Conservation (phyloP, 2,113 vertebrate species). For the Macquaria australasica region DNA sequence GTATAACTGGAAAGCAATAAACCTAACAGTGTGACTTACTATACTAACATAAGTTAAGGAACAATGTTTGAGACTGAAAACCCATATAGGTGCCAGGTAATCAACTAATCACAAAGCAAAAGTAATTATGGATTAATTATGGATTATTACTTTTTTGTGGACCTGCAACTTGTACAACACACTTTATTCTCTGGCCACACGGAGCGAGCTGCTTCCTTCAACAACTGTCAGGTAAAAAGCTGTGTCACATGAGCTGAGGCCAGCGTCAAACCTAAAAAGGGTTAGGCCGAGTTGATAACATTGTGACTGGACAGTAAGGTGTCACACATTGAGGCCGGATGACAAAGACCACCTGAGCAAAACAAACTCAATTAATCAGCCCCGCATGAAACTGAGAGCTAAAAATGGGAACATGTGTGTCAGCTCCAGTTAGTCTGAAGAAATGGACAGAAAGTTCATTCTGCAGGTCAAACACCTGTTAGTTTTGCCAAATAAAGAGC, state of each 20-base stretch:
- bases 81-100: background rate
- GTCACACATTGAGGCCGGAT: conserved; percentile 17
- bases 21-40: conserved; percentile 9
- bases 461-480: conserved; percentile 56
- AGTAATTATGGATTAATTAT: conserved; percentile 15
- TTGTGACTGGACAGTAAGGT: background rate
- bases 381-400: conserved; percentile 48
- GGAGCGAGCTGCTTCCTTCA: background rate
- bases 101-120: background rate
- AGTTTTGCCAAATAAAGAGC: conserved; percentile 1
- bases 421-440: conserved; percentile 54
- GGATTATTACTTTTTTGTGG: background rate
- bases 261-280: background rate
- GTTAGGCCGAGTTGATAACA: background rate
- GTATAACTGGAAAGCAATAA: conserved; percentile 15
- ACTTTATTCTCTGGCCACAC: background rate
- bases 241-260: background rate
- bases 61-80: background rate
- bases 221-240: background rate
- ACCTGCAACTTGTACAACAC: background rate
- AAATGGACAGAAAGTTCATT: conserved; percentile 10
- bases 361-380: conserved; percentile 60
- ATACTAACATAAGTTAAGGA: background rate
- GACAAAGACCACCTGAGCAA: conserved; percentile 69
- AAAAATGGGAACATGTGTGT: conserved; percentile 57